phyloP scores from a whole-genome alignment of 2,888 invertebrate genomes.

The Romanomermis culicivorax region DNA sequence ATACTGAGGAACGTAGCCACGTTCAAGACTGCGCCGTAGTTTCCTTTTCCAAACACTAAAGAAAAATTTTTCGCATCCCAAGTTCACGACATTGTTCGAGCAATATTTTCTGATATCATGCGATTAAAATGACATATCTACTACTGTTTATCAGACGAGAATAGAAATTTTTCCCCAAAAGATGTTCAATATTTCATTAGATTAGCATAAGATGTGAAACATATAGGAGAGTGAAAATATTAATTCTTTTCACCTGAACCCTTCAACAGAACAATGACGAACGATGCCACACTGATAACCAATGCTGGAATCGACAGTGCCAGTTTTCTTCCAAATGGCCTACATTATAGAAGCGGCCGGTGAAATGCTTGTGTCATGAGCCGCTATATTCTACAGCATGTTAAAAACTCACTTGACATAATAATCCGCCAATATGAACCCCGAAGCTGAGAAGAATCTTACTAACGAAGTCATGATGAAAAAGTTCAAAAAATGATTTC shows the following conservation, averaged over 20 bases:
- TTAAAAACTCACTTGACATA: not conserved
- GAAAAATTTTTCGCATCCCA: too few relatives aligned
- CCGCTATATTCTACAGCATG: too few relatives aligned
- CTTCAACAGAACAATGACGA: not conserved
- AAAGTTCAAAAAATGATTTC: not conserved
- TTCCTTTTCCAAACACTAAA: too few relatives aligned
- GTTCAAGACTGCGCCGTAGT: too few relatives aligned
- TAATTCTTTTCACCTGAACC: not conserved
- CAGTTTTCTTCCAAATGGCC: not conserved
- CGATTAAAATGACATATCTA: too few relatives aligned
- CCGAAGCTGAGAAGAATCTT: not conserved
- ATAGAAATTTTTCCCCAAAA: too few relatives aligned
- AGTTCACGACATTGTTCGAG: too few relatives aligned
- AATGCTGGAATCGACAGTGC: not conserved
- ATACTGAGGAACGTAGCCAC: not conserved
- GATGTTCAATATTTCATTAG: too few relatives aligned
- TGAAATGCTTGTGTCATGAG: not conserved
- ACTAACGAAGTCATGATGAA: not conserved
- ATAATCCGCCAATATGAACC: not conserved
- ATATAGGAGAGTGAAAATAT: too few relatives aligned
- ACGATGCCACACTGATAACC: not conserved
- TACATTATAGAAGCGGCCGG: not conserved
- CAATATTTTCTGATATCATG: too few relatives aligned
- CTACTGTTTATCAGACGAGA: too few relatives aligned
- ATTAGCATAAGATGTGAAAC: too few relatives aligned